Conservation (phyloP, 1,140 invertebrate genomes). For the Adelges cooleyi region DNA sequence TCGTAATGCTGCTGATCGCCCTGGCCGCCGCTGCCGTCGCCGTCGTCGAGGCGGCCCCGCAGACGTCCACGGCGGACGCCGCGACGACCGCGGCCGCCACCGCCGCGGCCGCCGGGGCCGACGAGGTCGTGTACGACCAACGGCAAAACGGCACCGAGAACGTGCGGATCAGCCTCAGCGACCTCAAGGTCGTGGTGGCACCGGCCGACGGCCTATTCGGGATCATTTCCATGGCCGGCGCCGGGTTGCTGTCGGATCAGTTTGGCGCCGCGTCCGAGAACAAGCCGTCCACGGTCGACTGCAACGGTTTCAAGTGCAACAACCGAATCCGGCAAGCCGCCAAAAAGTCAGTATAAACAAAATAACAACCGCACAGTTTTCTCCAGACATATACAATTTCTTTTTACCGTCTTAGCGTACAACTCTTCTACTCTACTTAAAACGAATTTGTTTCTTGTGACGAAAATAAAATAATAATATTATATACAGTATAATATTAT, state of each 20-base stretch:
- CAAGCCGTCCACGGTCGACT: background rate
- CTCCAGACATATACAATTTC: too few species aligned
- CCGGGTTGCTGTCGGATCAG: background rate
- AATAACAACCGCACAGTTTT: too few species aligned
- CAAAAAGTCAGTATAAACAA: slow-evolving; percentile 6
- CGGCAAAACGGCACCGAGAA: slow-evolving; percentile 59
- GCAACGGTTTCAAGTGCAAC: slow-evolving; percentile 6
- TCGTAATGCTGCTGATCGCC: background rate
- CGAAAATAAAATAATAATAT: too few species aligned
- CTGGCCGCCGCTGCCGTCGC: background rate
- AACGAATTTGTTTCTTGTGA: too few species aligned
- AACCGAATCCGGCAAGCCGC: slow-evolving; percentile 3
- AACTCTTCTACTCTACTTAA: too few species aligned
- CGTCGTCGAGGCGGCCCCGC: background rate
- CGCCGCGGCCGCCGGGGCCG: background rate
- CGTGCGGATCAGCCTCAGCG: slow-evolving; percentile 51
- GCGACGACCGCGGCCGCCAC: background rate
- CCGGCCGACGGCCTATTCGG: slow-evolving; percentile 42
- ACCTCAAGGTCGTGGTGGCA: slow-evolving; percentile 50
- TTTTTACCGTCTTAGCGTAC: too few species aligned
- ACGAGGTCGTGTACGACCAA: slow-evolving; percentile 45
- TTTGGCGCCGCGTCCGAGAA: background rate
- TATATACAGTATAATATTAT: too few species aligned
- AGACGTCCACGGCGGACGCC: too few species aligned
- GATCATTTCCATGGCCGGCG: slow-evolving; percentile 18